Evolutionary conservation across 2,113 vertebrate genomes (phyloP), one percentile per base, ranked within the genome.

Genomic region (Hylia prasina): DNA sequence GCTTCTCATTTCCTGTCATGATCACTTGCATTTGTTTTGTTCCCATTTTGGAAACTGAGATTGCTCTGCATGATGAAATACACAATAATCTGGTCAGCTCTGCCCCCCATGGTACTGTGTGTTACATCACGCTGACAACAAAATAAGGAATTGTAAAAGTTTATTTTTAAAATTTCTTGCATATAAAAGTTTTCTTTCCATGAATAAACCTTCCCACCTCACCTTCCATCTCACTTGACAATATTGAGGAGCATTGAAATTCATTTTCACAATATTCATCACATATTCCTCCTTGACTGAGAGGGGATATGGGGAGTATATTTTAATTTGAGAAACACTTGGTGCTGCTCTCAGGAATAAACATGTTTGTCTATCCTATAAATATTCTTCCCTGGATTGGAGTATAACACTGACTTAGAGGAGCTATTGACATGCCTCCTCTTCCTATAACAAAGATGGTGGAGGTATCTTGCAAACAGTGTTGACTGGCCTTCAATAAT

Each of bases 1-100:
- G 63, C 47, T 90, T 86, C 89, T 85, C 70, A 82, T 94, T 93
- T 92, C 71, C 75, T 90, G 33, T 79, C 93, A 90, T 86, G 75
- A 90, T 88, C 75, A 72, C 71, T 90, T 82, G 21, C 82, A 90
- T 94, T 75, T 93, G 89, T 80, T 94, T 94, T 76, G 48, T 72
- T 93, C 53, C 31, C 31, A 28, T 80, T 93, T 94, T 80, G 71
- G 53, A 90, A 90, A 30, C 66, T 33, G 23, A 85, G 45, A 76
- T 47, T 82, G 10, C 25, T 58, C 18, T 90, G 27, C 35, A 27
- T 79, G 57, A 68, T 72, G 44, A 90, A 85, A 82, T 69, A 35
- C 11, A n/a, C 16, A 58, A 44, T 90, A 82, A 90, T 64, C 53
- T 69, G 75, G 70, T 90, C 86, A 96, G 33, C 24, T 76, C 44